Base-by-base conservation (phyloP, 1,140 invertebrate species). In the Asobara japonica region DNA sequence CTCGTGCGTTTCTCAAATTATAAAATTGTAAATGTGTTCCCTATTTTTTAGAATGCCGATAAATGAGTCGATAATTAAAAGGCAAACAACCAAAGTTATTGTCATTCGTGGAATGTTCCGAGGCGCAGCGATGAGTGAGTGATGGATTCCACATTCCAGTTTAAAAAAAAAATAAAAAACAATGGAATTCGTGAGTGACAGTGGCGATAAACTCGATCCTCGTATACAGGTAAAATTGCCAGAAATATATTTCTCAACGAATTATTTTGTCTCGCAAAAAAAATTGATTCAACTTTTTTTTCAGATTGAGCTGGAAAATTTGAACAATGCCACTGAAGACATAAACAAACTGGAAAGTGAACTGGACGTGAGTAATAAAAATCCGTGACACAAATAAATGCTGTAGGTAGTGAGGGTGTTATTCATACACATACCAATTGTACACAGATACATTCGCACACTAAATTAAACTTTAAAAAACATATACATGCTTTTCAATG, bases 281-380 rank as follows among this genome's bases (percentile, higher is more conserved):
- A n/a, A n/a, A n/a, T n/a, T n/a, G n/a, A n/a, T n/a, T n/a, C n/a
- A n/a, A n/a, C n/a, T 82, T 81, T 73, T 74, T 62, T 87, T 92
- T 74, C 90, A 98, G 94, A 91, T 97, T 79, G 97, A 98, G 88
- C 88, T 98, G 81, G 97, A 98, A 87, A 96, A 95, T 82, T 87
- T 98, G 72, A 98, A 98, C 85, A 95, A 93, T 79, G 95, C 96
- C 29, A 98, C 97, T 30, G 95, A 98, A 87, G 94, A 97, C 83
- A 98, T 98, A 82, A 98, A 98, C 85, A 95, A 94, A 87, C 88
- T 97, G 77, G 97, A 98, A 89, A 90, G 96, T 79, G 96, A 98
- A 86, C 89, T 98, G 71, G 96, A 97, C 90, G 96, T 97, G 88
- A 95, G 94, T 25, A 66, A 62, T 69, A 60, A 62, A 60, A 69